Evolutionary conservation across 2,113 vertebrate species (phyloP), one percentile per base, ranked within the genome.

Genomic region (Indri indri): DNA sequence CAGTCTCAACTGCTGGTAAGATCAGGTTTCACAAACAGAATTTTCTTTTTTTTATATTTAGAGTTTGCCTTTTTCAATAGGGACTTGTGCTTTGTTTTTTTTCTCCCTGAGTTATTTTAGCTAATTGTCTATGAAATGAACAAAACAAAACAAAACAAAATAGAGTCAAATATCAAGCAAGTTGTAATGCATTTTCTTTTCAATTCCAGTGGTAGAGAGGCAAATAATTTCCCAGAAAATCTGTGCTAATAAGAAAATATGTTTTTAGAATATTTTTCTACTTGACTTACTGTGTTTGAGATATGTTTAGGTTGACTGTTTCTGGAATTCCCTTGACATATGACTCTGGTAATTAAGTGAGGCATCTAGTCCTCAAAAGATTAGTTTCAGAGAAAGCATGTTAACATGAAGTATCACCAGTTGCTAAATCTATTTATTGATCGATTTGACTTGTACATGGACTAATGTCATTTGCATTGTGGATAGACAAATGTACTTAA

Each of bases 391-490:
- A 81, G 89, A 74, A 45, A 94, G 85, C 68, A 54, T 96, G 91
- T 97, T 98, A 98, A 97, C 95, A 93, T 88, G 94, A 98, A 97
- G n/a, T 50, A 92, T 96, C 96, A 97, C 93, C 83, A 90, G 63
- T 93, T 96, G 87, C 93, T 96, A 95, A 92, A 90, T 90, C 96
- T 88, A 91, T 79, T 42, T 98, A 99, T 98, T 98, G 98, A 98
- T 98, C 97, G 93, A 95, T 96, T 97, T 16, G 61, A 89, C 95
- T 96, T 91, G 74, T 94, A 98, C 90, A 85, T n/a, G 84, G 86
- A 42, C 91, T 98, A 96, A 97, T 97, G 97, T 14, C 82, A 83
- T 96, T 98, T 98, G 95, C 80, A 94, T 73, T 94, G 87, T 81
- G 77, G 71, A 93, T 52, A 98, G 88, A 97, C 16, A 80, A 88